Evolutionary conservation across 2,113 vertebrate species (phyloP).

Genomic region (Lepidothrix coronata): DNA sequence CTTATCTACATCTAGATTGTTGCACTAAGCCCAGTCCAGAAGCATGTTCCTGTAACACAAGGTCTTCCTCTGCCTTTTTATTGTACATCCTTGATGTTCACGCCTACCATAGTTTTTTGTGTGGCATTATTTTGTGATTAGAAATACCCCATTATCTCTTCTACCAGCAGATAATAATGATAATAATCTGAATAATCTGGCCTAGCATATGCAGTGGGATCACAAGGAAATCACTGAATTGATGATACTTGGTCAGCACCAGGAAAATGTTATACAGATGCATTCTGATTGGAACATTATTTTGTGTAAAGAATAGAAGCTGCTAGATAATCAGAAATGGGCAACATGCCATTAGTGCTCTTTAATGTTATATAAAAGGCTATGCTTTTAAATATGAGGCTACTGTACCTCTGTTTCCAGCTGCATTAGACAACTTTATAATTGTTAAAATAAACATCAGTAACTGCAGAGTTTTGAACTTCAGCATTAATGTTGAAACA

Average conservation of each 20-base stretch:
- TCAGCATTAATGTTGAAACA: background rate
- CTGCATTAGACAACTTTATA: background rate
- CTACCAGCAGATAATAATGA: background rate
- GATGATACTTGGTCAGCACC: background rate
- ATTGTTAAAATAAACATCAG: slow-evolving; percentile 12
- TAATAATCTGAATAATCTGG: background rate
- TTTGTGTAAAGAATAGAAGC: background rate
- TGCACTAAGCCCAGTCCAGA: background rate
- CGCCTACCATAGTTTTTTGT: background rate
- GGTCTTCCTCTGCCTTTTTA: background rate
- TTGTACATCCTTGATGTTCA: background rate
- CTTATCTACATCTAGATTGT: background rate
- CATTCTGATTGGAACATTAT: slow-evolving; percentile 1
- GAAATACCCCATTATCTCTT: background rate
- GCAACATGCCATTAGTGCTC: background rate
- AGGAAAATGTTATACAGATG: background rate
- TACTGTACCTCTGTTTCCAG: background rate
- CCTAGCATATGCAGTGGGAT: background rate
- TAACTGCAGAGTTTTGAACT: background rate
- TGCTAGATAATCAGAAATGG: background rate
- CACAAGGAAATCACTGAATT: background rate
- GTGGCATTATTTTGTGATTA: background rate
- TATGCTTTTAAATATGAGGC: background rate
- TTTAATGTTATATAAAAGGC: background rate
- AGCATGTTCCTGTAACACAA: background rate